Base-by-base conservation (phyloP, 2,888 invertebrate species). In the Aspidapion aeneum region DNA sequence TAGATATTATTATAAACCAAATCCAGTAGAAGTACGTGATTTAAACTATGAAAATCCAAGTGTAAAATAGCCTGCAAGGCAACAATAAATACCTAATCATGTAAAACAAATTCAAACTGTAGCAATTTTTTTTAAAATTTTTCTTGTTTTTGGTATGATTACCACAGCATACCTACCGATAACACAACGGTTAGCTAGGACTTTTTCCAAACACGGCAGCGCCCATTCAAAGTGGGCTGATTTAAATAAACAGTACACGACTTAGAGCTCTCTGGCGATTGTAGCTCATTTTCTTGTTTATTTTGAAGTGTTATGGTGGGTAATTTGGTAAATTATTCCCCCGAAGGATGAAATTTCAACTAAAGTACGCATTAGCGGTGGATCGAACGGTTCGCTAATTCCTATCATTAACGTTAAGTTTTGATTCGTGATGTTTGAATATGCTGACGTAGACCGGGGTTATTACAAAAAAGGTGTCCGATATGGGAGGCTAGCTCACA, bases 321-420 rank as follows among this genome's bases (percentile, higher is more conserved):
- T 80, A 80, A 80, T 80, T 80, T 80, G 74, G 79, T 80, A 80
- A 85, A 85, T 85, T 85, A 83, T 80, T 82, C 80, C 83, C 84
- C 83, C 80, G 78, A 78, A 82, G 84, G 82, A 80, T 80, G 83
- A 83, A 84, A 84, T 84, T 84, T 83, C 83, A 84, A 83, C 83
- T 84, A 84, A 85, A 84, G 84, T 84, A 84, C 81, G 83, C 83
- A 85, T 85, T 84, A 84, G 83, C 83, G 82, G 83, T 80, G 83
- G 82, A 84, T 84, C 84, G 84, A 80, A 82, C 81, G 81, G 82
- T 79, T 82, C 81, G 81, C 82, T 84, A 80, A 81, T 81, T 76
- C 79, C 81, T 80, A 80, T 81, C 79, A 81, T 81, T 80, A 79
- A 76, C 77, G 76, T 77, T 78, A 78, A 78, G 78, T 77, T 79